Conservation (phyloP, 2,888 invertebrate species). For the Acronicta alni region DNA sequence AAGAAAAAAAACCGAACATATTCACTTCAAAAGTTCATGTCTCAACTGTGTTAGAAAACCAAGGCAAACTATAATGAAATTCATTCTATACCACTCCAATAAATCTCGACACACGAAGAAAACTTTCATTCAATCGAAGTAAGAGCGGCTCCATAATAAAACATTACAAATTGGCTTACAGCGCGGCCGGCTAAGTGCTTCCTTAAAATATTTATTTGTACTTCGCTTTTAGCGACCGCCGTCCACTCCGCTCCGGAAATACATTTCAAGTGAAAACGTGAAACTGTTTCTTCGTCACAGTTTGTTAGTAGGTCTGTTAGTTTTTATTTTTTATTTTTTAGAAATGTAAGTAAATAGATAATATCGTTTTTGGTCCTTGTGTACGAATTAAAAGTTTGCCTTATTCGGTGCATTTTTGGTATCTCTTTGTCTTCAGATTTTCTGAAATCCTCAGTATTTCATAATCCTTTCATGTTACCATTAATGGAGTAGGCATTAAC, state of each 20-base stretch:
- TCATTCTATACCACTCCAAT: slow-evolving; percentile 25
- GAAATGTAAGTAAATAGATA: background rate
- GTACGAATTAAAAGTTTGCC: too few relatives aligned
- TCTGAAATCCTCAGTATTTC: too few relatives aligned
- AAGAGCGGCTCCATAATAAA: slow-evolving; percentile 47
- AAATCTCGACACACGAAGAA: slow-evolving; percentile 39
- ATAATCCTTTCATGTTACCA: too few relatives aligned
- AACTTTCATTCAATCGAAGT: slow-evolving; percentile 43
- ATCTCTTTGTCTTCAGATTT: too few relatives aligned
- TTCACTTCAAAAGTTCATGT: background rate
- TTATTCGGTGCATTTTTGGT: too few relatives aligned
- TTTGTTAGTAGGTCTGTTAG: slow-evolving; percentile 14
- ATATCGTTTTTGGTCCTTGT: too few relatives aligned
- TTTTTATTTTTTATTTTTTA: background rate
- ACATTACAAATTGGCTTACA: slow-evolving; percentile 61
- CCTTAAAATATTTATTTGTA: slow-evolving; percentile 68
- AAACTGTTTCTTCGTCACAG: slow-evolving; percentile 32
- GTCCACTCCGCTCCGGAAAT: slow-evolving; percentile 64
- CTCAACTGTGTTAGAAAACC: slow-evolving; percentile 8
- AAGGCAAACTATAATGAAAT: slow-evolving; percentile 35
- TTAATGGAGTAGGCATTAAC: too few relatives aligned
- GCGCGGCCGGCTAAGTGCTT: slow-evolving; percentile 61
- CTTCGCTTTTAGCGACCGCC: slow-evolving; percentile 67
- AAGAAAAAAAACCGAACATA: too few relatives aligned
- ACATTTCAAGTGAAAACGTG: slow-evolving; percentile 50